phyloP scores from a whole-genome alignment of 2,797 vertebrate genomes.

The Sparidentex hasta region DNA sequence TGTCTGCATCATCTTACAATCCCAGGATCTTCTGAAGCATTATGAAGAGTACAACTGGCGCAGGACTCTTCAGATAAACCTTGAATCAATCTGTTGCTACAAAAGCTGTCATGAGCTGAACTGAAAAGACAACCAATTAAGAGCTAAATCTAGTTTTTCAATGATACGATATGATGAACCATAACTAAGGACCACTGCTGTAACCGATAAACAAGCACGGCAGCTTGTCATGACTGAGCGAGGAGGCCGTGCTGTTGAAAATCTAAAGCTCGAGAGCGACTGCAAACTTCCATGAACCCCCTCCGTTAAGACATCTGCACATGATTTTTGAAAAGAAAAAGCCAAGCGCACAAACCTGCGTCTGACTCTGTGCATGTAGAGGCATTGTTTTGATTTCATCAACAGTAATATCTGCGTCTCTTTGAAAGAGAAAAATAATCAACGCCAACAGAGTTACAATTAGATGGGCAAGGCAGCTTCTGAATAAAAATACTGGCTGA shows the following conservation, averaged over 20 bases:
- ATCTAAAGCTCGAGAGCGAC: conserved; percentile 33
- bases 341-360: conserved; percentile 55
- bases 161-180: conserved; percentile 30
- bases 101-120: conserved; percentile 51
- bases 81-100: conserved; percentile 60
- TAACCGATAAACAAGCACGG: conserved; percentile 29
- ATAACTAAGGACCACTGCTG: conserved; percentile 49
- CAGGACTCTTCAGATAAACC: conserved; percentile 36
- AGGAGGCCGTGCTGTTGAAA: conserved; percentile 34
- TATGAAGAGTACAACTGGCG: conserved; percentile 32
- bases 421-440: conserved; percentile 62
- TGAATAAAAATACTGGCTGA: conserved; percentile 87
- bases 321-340: conserved; percentile 63
- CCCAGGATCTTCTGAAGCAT: conserved; percentile 58
- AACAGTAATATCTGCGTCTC: conserved; percentile 71
- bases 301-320: conserved; percentile 72
- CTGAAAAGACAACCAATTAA: conserved; percentile 56
- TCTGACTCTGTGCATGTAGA: conserved; percentile 67
- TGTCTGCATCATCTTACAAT: conserved; percentile 62
- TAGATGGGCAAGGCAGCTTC: conserved; percentile 84
- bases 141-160: conserved; percentile 31
- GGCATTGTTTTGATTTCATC: conserved; percentile 71
- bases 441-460: conserved; percentile 72
- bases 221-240: conserved; percentile 25
- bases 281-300: conserved; percentile 45